These are phyloP conservation scores for Scomberomorus guttatus DNA, from an alignment of 2,797 vertebrate species.

Conservation along the genomic window DNA sequence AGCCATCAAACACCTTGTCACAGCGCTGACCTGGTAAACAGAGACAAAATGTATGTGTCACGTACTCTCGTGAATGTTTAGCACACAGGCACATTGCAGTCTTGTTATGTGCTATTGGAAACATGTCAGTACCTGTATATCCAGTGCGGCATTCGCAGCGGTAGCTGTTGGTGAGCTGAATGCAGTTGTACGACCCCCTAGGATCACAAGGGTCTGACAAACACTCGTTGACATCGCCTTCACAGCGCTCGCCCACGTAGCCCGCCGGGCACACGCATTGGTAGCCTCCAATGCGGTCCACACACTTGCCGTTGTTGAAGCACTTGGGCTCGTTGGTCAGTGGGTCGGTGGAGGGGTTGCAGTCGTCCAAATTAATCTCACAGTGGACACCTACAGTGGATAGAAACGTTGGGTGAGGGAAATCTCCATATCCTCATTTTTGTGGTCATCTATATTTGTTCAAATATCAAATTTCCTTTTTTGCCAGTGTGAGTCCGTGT, in stretches of 20 bases:
- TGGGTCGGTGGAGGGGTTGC: constrained; percentile 90
- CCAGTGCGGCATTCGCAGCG: constrained; percentile 96
- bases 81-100: background rate
- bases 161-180: constrained; percentile 96
- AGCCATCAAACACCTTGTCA: constrained; percentile 94
- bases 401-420: constrained; percentile 3
- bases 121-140: constrained; percentile 88
- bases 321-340: constrained; percentile 93
- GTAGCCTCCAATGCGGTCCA: constrained; percentile 96
- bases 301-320: constrained; percentile 95
- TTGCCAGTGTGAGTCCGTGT: constrained; percentile 58
- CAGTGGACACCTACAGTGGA: constrained; percentile 92
- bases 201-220: constrained; percentile 96
- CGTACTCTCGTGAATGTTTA: background rate
- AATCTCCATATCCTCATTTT: background rate
- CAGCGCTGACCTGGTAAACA: constrained; percentile 91
- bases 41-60: constrained; percentile 4
- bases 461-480: constrained; percentile 79
- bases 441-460: constrained; percentile 25
- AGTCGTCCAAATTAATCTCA: constrained; percentile 98
- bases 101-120: background rate
- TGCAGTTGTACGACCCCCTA: constrained; percentile 96
- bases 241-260: constrained; percentile 97
- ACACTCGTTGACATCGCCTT: constrained; percentile 98
- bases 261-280: constrained; percentile 93